Evolutionary conservation across 2,113 vertebrate genomes (phyloP).

Genomic region (Heterotilapia buettikoferi): DNA sequence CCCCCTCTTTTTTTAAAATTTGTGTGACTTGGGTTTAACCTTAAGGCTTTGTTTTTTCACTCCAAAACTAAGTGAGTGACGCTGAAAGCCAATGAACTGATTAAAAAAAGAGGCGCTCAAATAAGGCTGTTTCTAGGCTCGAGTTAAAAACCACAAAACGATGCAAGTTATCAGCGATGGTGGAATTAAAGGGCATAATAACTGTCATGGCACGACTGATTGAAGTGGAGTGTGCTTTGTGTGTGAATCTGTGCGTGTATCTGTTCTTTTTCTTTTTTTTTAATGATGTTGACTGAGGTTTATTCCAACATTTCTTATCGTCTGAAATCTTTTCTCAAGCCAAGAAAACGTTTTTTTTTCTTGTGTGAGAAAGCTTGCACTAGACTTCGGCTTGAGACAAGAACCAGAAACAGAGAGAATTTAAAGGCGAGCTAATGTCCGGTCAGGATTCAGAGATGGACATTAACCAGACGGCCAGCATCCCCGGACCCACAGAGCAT

Average conservation of each 20-base stretch:
- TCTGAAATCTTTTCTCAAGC: slow-evolving; percentile 23
- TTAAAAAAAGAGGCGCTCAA: background rate
- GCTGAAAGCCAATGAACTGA: background rate
- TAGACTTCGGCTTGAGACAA: slow-evolving; percentile 45
- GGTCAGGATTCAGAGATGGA: slow-evolving; percentile 58
- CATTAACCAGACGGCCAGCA: slow-evolving; percentile 61
- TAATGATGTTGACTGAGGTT: background rate
- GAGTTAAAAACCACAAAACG: background rate
- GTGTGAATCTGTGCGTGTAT: background rate
- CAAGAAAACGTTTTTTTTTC: background rate
- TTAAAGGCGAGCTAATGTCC: slow-evolving; percentile 51
- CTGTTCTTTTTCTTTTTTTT: background rate
- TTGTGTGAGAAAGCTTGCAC: slow-evolving; percentile 34
- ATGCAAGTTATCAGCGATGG: background rate
- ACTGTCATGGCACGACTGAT: background rate
- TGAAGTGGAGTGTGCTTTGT: background rate
- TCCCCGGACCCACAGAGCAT: slow-evolving; percentile 11
- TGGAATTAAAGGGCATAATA: slow-evolving; percentile 3
- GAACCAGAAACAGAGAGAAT: slow-evolving; percentile 62
- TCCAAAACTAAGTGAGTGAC: background rate
- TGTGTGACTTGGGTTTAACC: background rate
- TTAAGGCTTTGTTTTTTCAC: background rate
- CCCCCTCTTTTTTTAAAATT: background rate
- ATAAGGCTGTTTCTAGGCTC: background rate
- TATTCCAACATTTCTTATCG: slow-evolving; percentile 1